Percentiles rank a stretch among this genome's conserved stretches.
phyloP scores from a whole-genome alignment of 2,888 invertebrate species.

The Tenthredo amoena region DNA sequence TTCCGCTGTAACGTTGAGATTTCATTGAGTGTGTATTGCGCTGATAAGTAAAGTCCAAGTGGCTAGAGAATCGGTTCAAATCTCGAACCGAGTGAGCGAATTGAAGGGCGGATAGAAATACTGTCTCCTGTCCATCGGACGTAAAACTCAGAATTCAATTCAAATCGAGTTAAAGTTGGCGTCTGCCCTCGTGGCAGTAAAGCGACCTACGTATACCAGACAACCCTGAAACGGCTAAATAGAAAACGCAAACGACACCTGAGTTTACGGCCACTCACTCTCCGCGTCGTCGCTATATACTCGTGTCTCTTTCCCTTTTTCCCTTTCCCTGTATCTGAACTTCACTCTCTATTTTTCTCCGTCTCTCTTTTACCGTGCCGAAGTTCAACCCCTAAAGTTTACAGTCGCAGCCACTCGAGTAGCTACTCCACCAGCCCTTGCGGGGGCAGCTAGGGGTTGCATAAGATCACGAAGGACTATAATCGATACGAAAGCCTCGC shows the following conservation, averaged over 20 bases:
- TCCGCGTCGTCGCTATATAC: constrained; percentile 55
- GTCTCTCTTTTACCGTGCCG: constrained; percentile 39
- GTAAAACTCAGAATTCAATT: constrained; percentile 54
- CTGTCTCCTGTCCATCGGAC: constrained; percentile 28
- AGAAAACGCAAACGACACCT: constrained; percentile 75
- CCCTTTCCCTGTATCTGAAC: constrained; percentile 37
- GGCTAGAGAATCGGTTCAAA: constrained; percentile 2
- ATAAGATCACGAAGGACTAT: constrained; percentile 54
- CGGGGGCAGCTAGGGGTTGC: constrained; percentile 53
- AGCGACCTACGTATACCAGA: constrained; percentile 42
- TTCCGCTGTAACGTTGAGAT: background rate
- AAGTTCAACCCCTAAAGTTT: constrained; percentile 58
- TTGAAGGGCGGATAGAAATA: background rate
- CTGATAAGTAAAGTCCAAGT: background rate
- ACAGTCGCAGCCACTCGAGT: constrained; percentile 55
- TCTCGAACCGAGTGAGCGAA: constrained; percentile 6
- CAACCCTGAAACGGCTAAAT: constrained; percentile 73
- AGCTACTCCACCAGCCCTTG: constrained; percentile 56
- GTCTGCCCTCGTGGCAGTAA: constrained; percentile 44
- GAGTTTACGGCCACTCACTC: constrained; percentile 73
- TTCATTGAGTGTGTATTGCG: background rate
- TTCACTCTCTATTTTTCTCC: constrained; percentile 56
- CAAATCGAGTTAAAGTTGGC: constrained; percentile 60
- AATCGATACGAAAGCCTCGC: constrained; percentile 53
- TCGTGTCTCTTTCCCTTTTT: constrained; percentile 56